Conservation (phyloP, 2,888 invertebrate genomes). For the Thereva nobilitata region DNA sequence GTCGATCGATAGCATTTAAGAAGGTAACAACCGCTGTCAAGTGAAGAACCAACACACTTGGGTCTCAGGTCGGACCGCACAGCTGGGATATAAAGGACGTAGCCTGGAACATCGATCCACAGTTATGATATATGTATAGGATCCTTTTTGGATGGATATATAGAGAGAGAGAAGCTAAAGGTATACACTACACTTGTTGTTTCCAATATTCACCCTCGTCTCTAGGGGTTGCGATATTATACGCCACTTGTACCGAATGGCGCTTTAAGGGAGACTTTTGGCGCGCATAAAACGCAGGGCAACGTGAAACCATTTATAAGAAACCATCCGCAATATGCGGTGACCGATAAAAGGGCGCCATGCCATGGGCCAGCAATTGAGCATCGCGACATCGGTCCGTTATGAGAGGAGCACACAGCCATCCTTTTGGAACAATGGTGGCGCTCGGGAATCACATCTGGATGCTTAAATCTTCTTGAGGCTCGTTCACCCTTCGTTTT, state of each 20-base stretch:
- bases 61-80: slow-evolving; percentile 28
- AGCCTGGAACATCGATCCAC: slow-evolving; percentile 8
- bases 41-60: slow-evolving; percentile 24
- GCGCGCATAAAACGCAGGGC: slow-evolving; percentile 9
- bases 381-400: slow-evolving; percentile 17
- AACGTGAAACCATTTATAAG: slow-evolving; percentile 6
- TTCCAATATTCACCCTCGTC: slow-evolving; percentile 14
- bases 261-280: slow-evolving; percentile 14
- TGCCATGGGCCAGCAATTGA: slow-evolving; percentile 18
- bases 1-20: slow-evolving; percentile 33
- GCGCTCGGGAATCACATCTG: slow-evolving; percentile 36
- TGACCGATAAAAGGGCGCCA: slow-evolving; percentile 25
- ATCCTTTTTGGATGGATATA: no score
- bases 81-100: slow-evolving; percentile 25
- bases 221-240: not conserved
- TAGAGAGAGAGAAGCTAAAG: not conserved
- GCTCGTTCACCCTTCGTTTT: not conserved
- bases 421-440: slow-evolving; percentile 26
- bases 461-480: slow-evolving; percentile 14
- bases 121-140: not conserved
- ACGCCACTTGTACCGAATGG: slow-evolving; percentile 7
- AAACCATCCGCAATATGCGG: slow-evolving; percentile 28
- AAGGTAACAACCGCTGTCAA: slow-evolving; percentile 33
- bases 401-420: not conserved
- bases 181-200: slow-evolving; percentile 31